Conservation (phyloP, 2,888 invertebrate genomes). For the Apodemia mormo region DNA sequence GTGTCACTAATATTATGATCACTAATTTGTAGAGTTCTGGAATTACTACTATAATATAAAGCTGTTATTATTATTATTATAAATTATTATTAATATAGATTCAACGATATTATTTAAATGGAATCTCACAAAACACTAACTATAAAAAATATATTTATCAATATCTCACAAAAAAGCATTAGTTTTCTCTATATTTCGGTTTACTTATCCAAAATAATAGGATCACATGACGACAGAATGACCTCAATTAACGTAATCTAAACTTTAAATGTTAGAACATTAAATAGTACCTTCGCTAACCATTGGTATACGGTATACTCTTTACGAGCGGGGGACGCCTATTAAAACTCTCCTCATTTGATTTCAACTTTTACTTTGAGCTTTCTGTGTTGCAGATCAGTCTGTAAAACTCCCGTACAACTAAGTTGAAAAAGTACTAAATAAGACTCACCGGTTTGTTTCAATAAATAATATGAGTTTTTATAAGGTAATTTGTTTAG, state of each 20-base stretch:
- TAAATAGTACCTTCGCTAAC: constrained; percentile 5
- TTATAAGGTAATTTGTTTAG: too few relatives aligned
- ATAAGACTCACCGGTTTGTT: background rate
- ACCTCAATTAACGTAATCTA: constrained; percentile 3
- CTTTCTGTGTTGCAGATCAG: constrained; percentile 15
- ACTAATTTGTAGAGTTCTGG: too few relatives aligned
- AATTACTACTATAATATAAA: too few relatives aligned
- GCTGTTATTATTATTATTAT: too few relatives aligned
- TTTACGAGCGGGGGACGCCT: constrained; percentile 22
- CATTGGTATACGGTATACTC: background rate
- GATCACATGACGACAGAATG: background rate
- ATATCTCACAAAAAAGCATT: too few relatives aligned
- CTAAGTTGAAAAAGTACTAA: background rate
- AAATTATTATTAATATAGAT: too few relatives aligned
- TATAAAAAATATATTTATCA: too few relatives aligned
- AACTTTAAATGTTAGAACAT: constrained; percentile 12
- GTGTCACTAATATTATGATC: too few relatives aligned
- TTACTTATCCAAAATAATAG: background rate
- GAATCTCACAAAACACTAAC: too few relatives aligned
- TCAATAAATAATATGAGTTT: background rate
- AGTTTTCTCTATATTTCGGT: background rate
- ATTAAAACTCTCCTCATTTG: constrained; percentile 37
- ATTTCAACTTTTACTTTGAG: constrained; percentile 37
- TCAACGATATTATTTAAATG: too few relatives aligned
- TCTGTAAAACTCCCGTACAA: background rate